Percentiles rank a stretch among this genome's conserved stretches.
These are phyloP conservation scores for Lepeophtheirus nordmannii DNA, from an alignment of 2,888 invertebrate species.

Conservation along the genomic window DNA sequence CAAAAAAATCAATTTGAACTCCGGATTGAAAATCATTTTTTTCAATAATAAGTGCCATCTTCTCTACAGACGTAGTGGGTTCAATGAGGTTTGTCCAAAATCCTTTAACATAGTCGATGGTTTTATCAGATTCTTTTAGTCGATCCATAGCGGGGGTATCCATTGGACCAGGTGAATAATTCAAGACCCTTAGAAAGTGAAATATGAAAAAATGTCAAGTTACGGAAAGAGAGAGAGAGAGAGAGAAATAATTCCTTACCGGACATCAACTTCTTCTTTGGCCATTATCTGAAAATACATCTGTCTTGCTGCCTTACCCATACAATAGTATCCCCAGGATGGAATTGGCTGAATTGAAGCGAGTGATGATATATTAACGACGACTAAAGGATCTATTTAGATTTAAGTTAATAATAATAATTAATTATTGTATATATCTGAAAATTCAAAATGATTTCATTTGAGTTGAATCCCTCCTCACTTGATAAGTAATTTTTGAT, in stretches of 20 bases:
- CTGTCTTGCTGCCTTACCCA: conserved; percentile 36
- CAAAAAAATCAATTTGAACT: background rate
- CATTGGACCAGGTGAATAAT: conserved; percentile 37
- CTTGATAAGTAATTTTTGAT: background rate
- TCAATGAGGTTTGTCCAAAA: conserved; percentile 3
- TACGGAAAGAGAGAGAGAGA: too few species aligned
- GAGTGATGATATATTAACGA: conserved; percentile 14
- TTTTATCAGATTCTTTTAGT: background rate
- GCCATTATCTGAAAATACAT: conserved; percentile 36
- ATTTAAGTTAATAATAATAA: background rate
- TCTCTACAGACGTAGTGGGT: background rate
- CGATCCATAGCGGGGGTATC: conserved; percentile 30
- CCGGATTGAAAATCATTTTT: background rate
- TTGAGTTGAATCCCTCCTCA: too few species aligned
- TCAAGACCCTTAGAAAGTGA: conserved; percentile 31
- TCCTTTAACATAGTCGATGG: background rate
- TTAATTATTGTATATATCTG: background rate
- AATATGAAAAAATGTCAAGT: too few species aligned
- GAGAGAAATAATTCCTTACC: conserved; percentile 25
- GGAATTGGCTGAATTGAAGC: conserved; percentile 15
- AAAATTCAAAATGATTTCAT: too few species aligned
- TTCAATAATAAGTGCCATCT: background rate
- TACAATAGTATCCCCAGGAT: conserved; percentile 17
- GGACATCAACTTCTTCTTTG: conserved; percentile 32
- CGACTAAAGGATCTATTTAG: background rate